Evolutionary conservation across 2,113 vertebrate genomes (phyloP), one percentile per base, ranked within the genome.

Genomic region (Trinectes maculatus): DNA sequence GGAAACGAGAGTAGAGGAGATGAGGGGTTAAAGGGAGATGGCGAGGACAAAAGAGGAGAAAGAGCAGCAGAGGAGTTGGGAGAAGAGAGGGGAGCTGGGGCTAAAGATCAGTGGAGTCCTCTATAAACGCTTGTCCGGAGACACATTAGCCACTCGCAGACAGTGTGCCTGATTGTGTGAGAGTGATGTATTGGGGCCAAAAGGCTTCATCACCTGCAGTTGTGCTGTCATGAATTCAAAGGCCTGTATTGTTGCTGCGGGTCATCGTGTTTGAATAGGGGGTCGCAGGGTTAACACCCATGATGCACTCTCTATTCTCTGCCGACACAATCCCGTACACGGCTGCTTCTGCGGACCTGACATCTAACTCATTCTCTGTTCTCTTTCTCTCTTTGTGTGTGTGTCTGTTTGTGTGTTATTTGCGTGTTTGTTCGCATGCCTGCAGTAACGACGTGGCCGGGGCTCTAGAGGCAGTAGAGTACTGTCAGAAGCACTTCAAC

Each of bases 401-500:
- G 2, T 48, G 16, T 62, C 6, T 11, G 2, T 48, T 51, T 0
- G 10, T 31, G 16, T 51, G 48, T 51, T 69, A 2, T 47, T 13
- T 60, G 16, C 66, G 24, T 63, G 6, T 77, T 25, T 64, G 9
- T 55, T 18, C 68, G 47, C 69, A 3, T 79, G 16, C 52, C 15
- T 82, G 62, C 85, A 99, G 97, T 72, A 83, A 86, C 44, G 93
- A 98, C 62, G 46, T 94, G 65, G 0, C 79, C 7, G 85, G 92
- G 25, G 95, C 95, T 57, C 76, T 98, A 18, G 92, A 96, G 10
- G 91, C 93, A 2, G 22, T 74, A 3, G 28, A 93, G 29, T 90
- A 90, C 49, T 96, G 93, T 86, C 84, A 86, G 2, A 90, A 89
- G 70, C 95, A 91, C 71, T 97, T 96, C 84, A 91, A 85, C 40